Evolutionary conservation across 2,113 vertebrate species (phyloP), one percentile per base, ranked within the genome.

Genomic region (Pangasianodon gigas): DNA sequence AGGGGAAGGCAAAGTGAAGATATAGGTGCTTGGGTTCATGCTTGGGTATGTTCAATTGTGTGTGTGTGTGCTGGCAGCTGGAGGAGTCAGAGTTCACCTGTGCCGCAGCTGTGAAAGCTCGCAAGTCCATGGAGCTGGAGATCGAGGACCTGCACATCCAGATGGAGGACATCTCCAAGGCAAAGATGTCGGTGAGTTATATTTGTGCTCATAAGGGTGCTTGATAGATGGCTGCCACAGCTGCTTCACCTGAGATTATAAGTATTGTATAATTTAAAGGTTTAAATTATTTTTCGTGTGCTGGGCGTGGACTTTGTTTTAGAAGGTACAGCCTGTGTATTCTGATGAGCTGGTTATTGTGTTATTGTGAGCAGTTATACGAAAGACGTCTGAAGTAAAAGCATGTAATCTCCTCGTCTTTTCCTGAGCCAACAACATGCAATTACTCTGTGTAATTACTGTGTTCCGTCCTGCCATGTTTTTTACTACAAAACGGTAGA

Each of bases 51-150:
- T 37, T 37, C 37, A 37, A 37, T 37, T 37, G 51, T 74, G n/a
- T 89, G 21, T 74, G 83, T 75, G 82, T 87, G 80, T 32, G 87
- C 85, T 85, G 88, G 88, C 82, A 99, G 98, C 96, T 99, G 95
- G 98, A 99, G 92, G 98, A 99, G 95, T 99, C 98, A 0, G 98
- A 99, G 95, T 99, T 99, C 94, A 98, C 97, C 14, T 98, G 96
- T 0, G 96, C 97, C 0, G 96, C 98, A 0, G 97, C 98, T 0
- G 98, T 99, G 46, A 99, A 99, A 93, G 97, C 97, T 6, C 97
- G 98, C n/a, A 99, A 99, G 94, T 96, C 97, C 44, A 98, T 99
- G 97, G 98, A 99, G 93, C 94, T 97, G 91, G 98, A 99, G 95
- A 98, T 99, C 0, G 98, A 99, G 93, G 98, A 99, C 95, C 95